Conservation (phyloP, 2,888 invertebrate genomes). For the Chrysodeixis includens region DNA sequence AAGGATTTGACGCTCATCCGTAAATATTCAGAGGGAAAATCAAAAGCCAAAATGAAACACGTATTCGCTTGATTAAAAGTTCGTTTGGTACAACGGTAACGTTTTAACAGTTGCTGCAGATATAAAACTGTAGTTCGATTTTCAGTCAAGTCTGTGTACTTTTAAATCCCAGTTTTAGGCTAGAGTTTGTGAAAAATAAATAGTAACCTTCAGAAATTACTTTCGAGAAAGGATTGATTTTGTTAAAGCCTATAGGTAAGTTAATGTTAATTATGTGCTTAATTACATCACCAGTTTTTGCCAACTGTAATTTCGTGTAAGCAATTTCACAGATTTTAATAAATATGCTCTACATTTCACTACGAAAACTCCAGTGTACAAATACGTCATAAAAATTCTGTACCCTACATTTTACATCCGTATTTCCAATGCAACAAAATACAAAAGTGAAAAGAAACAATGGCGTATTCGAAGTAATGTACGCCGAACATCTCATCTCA, state of each 20-base stretch:
- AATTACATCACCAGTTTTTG: too few species aligned
- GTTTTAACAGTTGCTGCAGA: not conserved
- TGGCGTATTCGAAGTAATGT: not conserved
- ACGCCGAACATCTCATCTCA: constrained; percentile 13
- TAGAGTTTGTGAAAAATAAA: not conserved
- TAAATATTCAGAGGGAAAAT: constrained; percentile 5
- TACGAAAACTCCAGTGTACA: not conserved
- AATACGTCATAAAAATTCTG: not conserved
- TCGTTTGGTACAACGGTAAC: not conserved
- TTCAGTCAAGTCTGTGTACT: not conserved
- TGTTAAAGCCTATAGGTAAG: too few species aligned
- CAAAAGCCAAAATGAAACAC: constrained; percentile 1
- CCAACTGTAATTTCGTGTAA: too few species aligned
- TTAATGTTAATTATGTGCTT: too few species aligned
- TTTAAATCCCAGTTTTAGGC: not conserved
- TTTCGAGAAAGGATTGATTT: too few species aligned
- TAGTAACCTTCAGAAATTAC: too few species aligned
- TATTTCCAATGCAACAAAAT: not conserved
- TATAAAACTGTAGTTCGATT: not conserved
- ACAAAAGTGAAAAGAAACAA: constrained; percentile 10
- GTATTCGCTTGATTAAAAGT: constrained; percentile 8
- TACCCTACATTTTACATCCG: not conserved
- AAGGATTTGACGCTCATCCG: not conserved
- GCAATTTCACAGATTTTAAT: too few species aligned
- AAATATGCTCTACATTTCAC: not conserved